Base-by-base conservation (phyloP, 2,797 vertebrate genomes). In the Mormyrus proboscirostris region DNA sequence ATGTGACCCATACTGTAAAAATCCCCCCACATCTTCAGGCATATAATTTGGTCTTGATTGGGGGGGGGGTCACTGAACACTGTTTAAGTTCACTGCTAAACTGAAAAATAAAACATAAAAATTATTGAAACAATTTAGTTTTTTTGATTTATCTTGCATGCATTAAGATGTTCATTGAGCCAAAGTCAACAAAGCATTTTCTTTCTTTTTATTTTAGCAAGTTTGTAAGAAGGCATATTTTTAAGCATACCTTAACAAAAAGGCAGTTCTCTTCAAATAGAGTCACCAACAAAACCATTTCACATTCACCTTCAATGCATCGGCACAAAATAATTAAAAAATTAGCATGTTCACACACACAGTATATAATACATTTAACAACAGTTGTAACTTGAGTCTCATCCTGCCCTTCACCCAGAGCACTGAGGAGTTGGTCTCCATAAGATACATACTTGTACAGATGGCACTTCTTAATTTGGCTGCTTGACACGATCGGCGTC, bases 391-490 rank as follows among this genome's bases (percentile, higher is more conserved):
- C 38, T 79, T 79, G 3, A 4, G 49, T 85, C 22, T 85, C 10
- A 0, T 50, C 50, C 9, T 12, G 82, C n/a, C 9, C 19, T 84
- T 84, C 41, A 44, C 73, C 14, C 73, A 44, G 73, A 44, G 16
- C 33, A 3, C 73, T 41, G 12, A 79, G 33, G 25, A 73, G 25
- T 69, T 33, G 25, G 10, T 33, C 25, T 69, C 62, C 10, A 33
- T 69, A 69, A 69, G 62, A 69, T 33, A 69, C 62, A 33, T 33
- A 69, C 62, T 69, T 12, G 16, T 79, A n/a, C 73, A 79, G 16
- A 79, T 79, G 73, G 73, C 47, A 29, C 44, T 84, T 38, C 65
- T 85, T 53, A 85, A 50, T 85, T 50, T 85, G 82, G 82, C 38
- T 47, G 47, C 41, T 84, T 84, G n/a, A 50, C 73, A 79, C 38